A percentile compares a stretch with the other conserved stretches of the same genome.
Conservation (phyloP, 2,113 vertebrate genomes). For the Heloderma charlesbogerti region DNA sequence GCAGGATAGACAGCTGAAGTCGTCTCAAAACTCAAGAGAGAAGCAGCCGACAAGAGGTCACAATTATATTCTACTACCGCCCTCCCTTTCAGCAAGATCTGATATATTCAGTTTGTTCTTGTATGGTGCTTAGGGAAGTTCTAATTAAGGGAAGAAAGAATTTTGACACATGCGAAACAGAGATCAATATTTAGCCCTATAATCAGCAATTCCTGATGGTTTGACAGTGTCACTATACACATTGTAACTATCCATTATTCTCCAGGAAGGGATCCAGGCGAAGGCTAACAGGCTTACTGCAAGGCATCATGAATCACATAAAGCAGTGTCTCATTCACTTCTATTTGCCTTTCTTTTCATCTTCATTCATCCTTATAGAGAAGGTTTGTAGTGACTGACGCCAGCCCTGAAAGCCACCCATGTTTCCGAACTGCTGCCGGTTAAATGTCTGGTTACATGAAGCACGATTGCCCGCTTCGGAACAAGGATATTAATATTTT, state of each 20-base stretch:
- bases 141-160: conserved; percentile 99
- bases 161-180: conserved; percentile 99
- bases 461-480: rapidly evolving
- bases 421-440: conserved; percentile 13
- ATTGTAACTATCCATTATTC: conserved; percentile 89
- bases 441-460: background rate
- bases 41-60: conserved; percentile 96
- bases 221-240: conserved; percentile 90
- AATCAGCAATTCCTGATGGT: conserved; percentile 97
- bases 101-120: conserved; percentile 96
- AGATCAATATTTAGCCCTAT: conserved; percentile 99
- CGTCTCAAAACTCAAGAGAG: conserved; percentile 93
- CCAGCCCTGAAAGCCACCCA: conserved; percentile 54
- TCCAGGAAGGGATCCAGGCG: conserved; percentile 80
- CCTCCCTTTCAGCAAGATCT: conserved; percentile 86
- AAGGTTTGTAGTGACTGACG: conserved; percentile 84
- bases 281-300: conserved; percentile 82
- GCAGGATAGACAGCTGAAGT: conserved; percentile 91
- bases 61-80: conserved; percentile 90
- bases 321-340: conserved; percentile 85
- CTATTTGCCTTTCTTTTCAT: conserved; percentile 90
- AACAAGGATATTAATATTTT: conserved; percentile 12
- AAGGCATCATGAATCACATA: conserved; percentile 92
- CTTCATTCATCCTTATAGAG: conserved; percentile 94
- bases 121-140: conserved; percentile 93